phyloP scores from a whole-genome alignment of 2,797 vertebrate species.

The Glossophaga mutica region DNA sequence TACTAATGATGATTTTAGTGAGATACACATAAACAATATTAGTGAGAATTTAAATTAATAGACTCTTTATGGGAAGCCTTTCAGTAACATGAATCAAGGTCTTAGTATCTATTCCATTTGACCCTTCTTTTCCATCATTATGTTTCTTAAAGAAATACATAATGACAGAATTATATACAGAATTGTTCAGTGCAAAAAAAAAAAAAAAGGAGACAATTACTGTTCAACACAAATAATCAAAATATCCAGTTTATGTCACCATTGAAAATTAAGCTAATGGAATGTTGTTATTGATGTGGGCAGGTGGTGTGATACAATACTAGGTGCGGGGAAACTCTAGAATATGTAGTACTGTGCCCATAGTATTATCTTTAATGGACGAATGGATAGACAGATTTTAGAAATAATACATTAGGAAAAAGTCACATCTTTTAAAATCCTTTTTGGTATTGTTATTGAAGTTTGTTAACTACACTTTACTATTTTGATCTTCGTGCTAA shows the following conservation, averaged over 20 bases:
- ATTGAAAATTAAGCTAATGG: constrained; percentile 2
- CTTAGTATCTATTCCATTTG: not conserved
- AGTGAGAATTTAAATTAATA: not conserved
- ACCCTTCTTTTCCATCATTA: not conserved
- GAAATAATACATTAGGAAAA: not conserved
- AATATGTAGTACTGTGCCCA: not conserved
- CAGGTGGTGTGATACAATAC: not conserved
- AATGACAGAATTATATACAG: not conserved
- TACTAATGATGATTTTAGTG: not conserved
- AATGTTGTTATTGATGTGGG: not conserved
- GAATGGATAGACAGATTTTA: not conserved
- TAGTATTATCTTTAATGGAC: not conserved
- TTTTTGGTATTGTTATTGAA: not conserved
- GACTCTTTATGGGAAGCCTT: not conserved
- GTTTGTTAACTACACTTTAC: not conserved
- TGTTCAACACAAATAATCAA: not conserved
- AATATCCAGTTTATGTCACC: not conserved
- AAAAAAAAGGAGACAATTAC: not conserved
- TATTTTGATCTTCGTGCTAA: not conserved
- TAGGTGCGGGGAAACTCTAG: not conserved
- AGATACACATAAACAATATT: not conserved
- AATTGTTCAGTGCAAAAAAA: not conserved
- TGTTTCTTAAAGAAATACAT: constrained; percentile 19
- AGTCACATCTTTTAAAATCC: not conserved
- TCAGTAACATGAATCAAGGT: not conserved